Conservation (phyloP, 2,113 vertebrate species). For the Paralichthys olivaceus region DNA sequence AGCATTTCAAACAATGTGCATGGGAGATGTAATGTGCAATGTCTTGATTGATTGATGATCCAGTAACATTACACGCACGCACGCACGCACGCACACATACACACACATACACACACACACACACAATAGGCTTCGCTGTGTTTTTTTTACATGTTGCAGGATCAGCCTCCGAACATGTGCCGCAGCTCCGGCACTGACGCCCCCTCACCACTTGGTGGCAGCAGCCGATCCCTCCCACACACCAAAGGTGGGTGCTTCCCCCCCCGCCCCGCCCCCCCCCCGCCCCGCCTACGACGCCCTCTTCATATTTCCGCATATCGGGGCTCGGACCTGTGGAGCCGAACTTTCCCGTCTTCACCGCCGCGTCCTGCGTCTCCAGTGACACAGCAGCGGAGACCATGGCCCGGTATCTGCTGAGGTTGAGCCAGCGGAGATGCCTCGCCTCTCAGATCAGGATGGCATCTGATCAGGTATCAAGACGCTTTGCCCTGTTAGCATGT, state of each 20-base stretch:
- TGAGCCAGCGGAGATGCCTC: constrained; percentile 60
- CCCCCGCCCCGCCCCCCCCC: constrained; percentile 24
- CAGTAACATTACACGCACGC: no score
- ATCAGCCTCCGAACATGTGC: not conserved
- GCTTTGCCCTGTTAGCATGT: constrained; percentile 32
- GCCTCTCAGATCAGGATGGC: constrained; percentile 73
- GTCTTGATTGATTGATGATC: no score
- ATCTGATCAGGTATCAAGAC: constrained; percentile 80
- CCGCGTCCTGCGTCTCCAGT: not conserved
- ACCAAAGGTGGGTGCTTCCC: not conserved
- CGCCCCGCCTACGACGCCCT: constrained; percentile 9
- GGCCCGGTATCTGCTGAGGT: constrained; percentile 60
- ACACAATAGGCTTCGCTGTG: no score
- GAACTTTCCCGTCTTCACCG: not conserved
- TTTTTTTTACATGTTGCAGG: no score
- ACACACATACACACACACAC: no score
- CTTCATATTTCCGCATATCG: constrained; percentile 57
- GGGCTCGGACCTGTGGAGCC: not conserved
- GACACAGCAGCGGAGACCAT: constrained; percentile 8
- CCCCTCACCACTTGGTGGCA: constrained; percentile 31
- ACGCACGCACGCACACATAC: no score
- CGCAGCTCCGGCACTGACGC: not conserved
- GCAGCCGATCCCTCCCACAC: not conserved
- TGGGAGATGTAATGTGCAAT: no score
- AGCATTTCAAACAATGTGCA: no score